Evolutionary conservation across 2,113 vertebrate species (phyloP).

Genomic region (Microtus oregoni): DNA sequence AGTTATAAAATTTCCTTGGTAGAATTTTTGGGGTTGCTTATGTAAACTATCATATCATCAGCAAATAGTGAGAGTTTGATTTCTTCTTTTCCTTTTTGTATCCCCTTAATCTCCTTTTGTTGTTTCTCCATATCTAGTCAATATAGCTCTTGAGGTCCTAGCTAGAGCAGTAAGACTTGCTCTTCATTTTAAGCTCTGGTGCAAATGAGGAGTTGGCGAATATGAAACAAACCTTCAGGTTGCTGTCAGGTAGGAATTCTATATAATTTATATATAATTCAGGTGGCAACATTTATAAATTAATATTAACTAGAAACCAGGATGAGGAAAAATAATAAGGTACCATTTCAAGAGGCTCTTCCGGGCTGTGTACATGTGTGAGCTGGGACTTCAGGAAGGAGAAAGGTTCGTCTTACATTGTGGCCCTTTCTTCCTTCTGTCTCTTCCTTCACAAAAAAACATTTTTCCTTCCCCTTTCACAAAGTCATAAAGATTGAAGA

Average conservation of each 20-base stretch:
- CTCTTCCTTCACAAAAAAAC: background rate
- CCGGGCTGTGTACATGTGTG: fast-evolving
- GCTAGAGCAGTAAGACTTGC: no score
- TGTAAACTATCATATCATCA: no score
- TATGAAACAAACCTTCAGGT: background rate
- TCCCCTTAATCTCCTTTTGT: no score
- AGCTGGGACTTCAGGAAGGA: background rate
- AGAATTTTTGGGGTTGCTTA: no score
- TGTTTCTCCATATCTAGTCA: no score
- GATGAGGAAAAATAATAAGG: background rate
- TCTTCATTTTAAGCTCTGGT: background rate
- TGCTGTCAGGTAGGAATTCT: background rate
- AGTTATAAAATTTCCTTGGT: no score
- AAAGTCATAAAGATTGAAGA: background rate
- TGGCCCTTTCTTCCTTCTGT: background rate
- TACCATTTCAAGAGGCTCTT: background rate
- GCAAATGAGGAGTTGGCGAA: background rate
- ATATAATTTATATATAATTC: background rate
- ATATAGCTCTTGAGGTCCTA: no score
- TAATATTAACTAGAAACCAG: background rate
- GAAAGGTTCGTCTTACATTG: background rate
- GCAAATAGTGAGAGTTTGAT: no score
- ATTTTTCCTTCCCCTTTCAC: background rate
- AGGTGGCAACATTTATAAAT: background rate
- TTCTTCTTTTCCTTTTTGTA: no score